phyloP scores from a whole-genome alignment of 2,113 vertebrate genomes.

The Cyanoderma ruficeps region DNA sequence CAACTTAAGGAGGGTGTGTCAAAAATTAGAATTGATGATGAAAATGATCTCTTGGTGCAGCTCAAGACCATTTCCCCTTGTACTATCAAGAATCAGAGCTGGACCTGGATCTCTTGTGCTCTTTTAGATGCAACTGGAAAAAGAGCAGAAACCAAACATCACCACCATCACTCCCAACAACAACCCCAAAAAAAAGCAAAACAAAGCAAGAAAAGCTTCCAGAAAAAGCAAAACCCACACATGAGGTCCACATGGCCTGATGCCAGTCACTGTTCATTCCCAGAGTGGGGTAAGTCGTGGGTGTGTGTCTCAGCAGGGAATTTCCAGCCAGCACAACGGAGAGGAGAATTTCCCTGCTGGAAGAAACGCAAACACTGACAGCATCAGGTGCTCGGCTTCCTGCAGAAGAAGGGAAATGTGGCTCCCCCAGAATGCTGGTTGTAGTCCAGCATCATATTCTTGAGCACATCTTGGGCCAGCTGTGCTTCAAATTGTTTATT shows the following conservation, averaged over 20 bases:
- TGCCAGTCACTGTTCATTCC: neutral
- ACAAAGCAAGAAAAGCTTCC: neutral
- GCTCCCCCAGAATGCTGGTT: neutral
- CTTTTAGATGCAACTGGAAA: neutral
- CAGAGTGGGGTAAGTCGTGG: neutral
- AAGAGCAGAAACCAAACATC: neutral
- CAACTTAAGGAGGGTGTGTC: too few relatives aligned
- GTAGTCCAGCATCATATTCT: neutral
- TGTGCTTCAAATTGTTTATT: neutral
- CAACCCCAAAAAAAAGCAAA: neutral
- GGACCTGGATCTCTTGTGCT: neutral
- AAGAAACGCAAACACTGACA: neutral
- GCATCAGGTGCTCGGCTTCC: neutral
- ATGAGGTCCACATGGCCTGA: too few relatives aligned
- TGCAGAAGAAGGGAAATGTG: neutral
- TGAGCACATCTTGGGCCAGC: neutral
- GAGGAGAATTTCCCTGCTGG: neutral
- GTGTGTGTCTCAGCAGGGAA: neutral
- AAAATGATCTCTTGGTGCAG: too few relatives aligned
- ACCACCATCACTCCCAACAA: fast-evolving
- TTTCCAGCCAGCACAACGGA: neutral
- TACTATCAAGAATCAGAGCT: neutral
- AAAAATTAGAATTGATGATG: too few relatives aligned
- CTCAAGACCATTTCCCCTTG: neutral
- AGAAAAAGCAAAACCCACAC: neutral